Evolutionary conservation across 2,113 vertebrate species (phyloP), one percentile per base, ranked within the genome.

Genomic region (Sprattus sprattus): DNA sequence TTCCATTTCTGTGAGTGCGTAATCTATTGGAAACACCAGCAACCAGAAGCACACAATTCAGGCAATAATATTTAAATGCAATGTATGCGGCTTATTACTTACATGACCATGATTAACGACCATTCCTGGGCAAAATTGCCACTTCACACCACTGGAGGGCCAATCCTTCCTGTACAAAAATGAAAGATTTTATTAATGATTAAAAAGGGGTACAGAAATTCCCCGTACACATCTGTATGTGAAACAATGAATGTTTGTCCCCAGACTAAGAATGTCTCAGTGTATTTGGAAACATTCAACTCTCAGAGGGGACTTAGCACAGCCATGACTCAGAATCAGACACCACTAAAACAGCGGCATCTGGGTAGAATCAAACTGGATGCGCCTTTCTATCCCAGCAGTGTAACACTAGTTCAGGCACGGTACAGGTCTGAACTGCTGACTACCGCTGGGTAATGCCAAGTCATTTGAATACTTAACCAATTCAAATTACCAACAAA

Each of bases 361-460:
- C 86, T 11, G 54, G 45, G 84, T 87, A n/a, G 75, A 71, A 85
- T 84, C 16, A 82, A n/a, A 57, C 32, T 82, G 47, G 82, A 91
- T 86, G 90, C 83, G 89, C 84, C 87, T 91, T 91, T 8, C 84
- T 95, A 87, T 95, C 57, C 95, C 94, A 95, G 94, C 94, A 81
- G 94, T 90, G 94, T 95, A 95, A 95, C 95, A 95, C 95, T 91
- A 88, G 88, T 4, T 85, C 93, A 92, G 91, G 84, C 89, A 94
- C 44, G 6, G 22, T 0, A 0, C 32, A 75, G 2, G 80, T 32
- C 94, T 90, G 91, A 83, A 85, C 93, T 94, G 94, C 94, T 95
- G 95, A 95, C 95, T 94, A 89, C 93, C 60, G 85, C 93, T 95
- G 95, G 94, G 47, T 2, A 82, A 13, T 13, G 2, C 0, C 1